A percentile compares a stretch with the other conserved stretches of the same genome.
phyloP scores from a whole-genome alignment of 2,113 vertebrate genomes.

The Takifugu bimaculatus region DNA sequence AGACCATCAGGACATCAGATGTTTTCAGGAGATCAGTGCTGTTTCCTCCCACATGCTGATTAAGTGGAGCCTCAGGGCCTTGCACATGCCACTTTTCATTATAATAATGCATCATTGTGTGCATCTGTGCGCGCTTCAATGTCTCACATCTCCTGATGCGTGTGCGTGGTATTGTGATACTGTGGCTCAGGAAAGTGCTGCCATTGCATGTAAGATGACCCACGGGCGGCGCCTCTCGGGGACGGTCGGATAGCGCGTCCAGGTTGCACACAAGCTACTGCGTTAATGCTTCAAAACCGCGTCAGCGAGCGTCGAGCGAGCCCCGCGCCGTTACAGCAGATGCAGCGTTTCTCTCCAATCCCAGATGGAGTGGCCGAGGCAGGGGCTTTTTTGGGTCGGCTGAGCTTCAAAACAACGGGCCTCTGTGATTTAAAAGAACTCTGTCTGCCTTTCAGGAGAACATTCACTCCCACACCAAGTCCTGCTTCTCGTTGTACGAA shows the following conservation, averaged over 20 bases:
- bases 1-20: not conserved
- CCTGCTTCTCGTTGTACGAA: too few species aligned
- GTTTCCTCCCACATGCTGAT: slow-evolving; percentile 18
- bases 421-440: too few species aligned
- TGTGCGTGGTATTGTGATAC: slow-evolving; percentile 18
- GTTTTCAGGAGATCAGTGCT: not conserved
- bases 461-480: too few species aligned
- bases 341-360: slow-evolving; percentile 40
- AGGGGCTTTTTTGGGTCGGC: too few species aligned
- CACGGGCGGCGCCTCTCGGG: slow-evolving; percentile 19
- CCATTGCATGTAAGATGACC: slow-evolving; percentile 39
- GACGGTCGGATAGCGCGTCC: slow-evolving; percentile 6
- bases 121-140: slow-evolving; percentile 17
- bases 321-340: slow-evolving; percentile 31
- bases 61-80: slow-evolving; percentile 30
- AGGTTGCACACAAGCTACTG: too few species aligned
- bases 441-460: too few species aligned
- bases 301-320: too few species aligned
- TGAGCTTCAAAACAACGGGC: too few species aligned
- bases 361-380: too few species aligned
- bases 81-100: slow-evolving; percentile 50
- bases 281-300: too few species aligned
- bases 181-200: slow-evolving; percentile 38
- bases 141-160: slow-evolving; percentile 35
- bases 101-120: slow-evolving; percentile 40